Evolutionary conservation across 2,888 invertebrate species (phyloP), one percentile per base, ranked within the genome.

Genomic region (Molorchus minor): DNA sequence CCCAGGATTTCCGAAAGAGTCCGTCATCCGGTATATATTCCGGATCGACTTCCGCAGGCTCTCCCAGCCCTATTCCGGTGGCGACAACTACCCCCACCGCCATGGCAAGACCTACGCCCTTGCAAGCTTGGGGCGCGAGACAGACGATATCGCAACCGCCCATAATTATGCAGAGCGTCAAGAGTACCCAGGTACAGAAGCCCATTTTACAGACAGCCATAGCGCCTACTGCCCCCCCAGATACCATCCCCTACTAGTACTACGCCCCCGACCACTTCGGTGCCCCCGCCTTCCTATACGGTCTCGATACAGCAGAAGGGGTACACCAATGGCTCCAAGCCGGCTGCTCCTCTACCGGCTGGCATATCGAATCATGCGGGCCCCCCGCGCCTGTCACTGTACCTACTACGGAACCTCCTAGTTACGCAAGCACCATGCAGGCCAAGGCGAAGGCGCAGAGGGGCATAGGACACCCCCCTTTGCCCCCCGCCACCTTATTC

Each of bases 91-190:
- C 85, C 3, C 82, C 88, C 47, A 82, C 87, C 35, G 84, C 86
- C 5, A 87, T 90, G 86, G 87, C 90, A 36, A 84, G 92, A 66
- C 92, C 93, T 2, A 90, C 93, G 64, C 93, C 95, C 2, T 82
- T 92, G 54, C 90, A 90, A 77, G 91, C 93, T 43, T 92, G 94
- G 89, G 90, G 91, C 56, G 92, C 93, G 54, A 84, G 92, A 46
- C 96, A 96, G 79, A 90, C 94, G 33, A 93, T 91, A 74, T 90
- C 94, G 15, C 95, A 95, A 75, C 92, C 94, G 45, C 95, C 96
- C 4, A 93, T 97, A 67, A 96, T 97, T 64, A 97, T 96, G 95
- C 96, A 96, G 79, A 94, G 95, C 21, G 97, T 97, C 13, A 94
- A 94, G 79, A 95, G 95, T 82, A 95, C 95, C 13, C 95, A 96